A percentile compares a stretch with the other conserved stretches of the same genome.
phyloP scores from a whole-genome alignment of 2,888 invertebrate genomes.

The Ellobium chinense region DNA sequence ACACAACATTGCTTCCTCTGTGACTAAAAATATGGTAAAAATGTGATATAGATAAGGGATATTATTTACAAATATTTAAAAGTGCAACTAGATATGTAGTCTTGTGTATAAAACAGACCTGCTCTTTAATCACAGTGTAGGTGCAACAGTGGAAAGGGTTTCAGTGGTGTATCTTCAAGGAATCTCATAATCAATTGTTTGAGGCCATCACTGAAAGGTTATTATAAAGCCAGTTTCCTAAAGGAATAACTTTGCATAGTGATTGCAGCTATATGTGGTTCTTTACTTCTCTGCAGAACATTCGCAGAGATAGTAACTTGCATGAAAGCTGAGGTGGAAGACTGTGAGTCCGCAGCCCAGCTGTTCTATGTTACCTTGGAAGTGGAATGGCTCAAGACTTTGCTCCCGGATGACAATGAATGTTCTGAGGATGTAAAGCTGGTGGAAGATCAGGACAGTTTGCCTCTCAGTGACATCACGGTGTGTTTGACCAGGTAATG shows the following conservation, averaged over 20 bases:
- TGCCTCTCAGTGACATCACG: neutral
- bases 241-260: neutral
- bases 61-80: too few species aligned
- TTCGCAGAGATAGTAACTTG: neutral
- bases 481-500: slow-evolving; percentile 19
- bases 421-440: slow-evolving; percentile 1
- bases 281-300: neutral
- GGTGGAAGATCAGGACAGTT: neutral
- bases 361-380: neutral
- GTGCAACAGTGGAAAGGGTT: too few species aligned
- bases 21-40: too few species aligned
- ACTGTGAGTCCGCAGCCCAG: neutral
- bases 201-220: too few species aligned
- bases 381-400: neutral
- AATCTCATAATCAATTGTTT: too few species aligned
- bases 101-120: too few species aligned
- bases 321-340: neutral
- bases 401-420: neutral
- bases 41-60: too few species aligned
- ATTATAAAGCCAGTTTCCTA: too few species aligned
- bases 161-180: too few species aligned
- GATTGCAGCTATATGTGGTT: neutral
- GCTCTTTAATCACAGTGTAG: too few species aligned
- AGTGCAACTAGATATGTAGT: too few species aligned
- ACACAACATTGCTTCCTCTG: too few species aligned